Conservation (phyloP, 1,140 invertebrate genomes). For the Eubasilissa regina region DNA sequence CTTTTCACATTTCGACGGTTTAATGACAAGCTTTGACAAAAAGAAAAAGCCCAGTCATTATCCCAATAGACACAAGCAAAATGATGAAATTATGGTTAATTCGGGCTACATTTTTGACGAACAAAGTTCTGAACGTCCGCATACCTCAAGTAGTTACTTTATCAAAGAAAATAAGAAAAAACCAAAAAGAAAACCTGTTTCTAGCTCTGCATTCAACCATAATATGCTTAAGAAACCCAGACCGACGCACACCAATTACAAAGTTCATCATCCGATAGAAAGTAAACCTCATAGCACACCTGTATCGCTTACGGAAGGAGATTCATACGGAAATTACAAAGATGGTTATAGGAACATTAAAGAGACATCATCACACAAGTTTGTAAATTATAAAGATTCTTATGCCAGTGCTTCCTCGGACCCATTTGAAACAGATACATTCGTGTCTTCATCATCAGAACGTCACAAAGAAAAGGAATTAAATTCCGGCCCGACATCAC, state of each 20-base stretch:
- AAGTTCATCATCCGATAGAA: constrained; percentile 39
- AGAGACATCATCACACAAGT: background rate
- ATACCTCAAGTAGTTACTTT: background rate
- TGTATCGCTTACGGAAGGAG: constrained; percentile 3
- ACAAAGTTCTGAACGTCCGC: background rate
- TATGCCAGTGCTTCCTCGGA: background rate
- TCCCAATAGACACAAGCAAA: background rate
- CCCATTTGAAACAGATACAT: too few species aligned
- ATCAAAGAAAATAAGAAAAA: constrained; percentile 33
- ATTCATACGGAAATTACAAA: constrained; percentile 24
- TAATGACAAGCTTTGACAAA: constrained; percentile 2
- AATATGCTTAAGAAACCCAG: constrained; percentile 9
- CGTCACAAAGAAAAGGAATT: background rate
- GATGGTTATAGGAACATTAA: background rate
- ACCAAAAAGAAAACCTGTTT: constrained; percentile 21
- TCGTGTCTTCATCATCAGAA: too few species aligned
- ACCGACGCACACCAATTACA: constrained; percentile 6
- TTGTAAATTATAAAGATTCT: background rate
- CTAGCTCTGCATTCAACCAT: background rate
- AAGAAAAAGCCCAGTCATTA: background rate
- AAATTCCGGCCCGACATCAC: background rate
- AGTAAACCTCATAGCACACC: constrained; percentile 49
- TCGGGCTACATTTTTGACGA: constrained; percentile 11
- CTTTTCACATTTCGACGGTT: background rate
- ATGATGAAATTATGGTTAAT: constrained; percentile 1